Evolutionary conservation across 2,888 invertebrate species (phyloP).

Genomic region (Dasysyrphus tricinctus): DNA sequence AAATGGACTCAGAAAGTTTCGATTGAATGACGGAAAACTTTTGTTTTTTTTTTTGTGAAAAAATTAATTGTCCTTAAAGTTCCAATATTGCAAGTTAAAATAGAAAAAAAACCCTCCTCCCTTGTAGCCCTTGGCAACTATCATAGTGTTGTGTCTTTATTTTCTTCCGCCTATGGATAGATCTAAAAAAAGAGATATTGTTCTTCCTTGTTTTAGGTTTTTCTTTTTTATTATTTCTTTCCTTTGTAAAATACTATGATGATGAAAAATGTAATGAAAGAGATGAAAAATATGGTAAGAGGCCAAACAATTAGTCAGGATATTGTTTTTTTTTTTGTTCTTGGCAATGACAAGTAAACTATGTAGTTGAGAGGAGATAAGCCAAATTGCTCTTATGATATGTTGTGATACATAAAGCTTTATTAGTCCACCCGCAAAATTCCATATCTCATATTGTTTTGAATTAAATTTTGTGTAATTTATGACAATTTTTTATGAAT

Average conservation of each 20-base stretch:
- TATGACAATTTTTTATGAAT: slow-evolving; percentile 22
- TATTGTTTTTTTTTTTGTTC: slow-evolving; percentile 36
- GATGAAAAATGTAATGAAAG: slow-evolving; percentile 27
- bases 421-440: slow-evolving; percentile 47
- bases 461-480: slow-evolving; percentile 7
- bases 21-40: no score
- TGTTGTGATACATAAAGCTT: not conserved
- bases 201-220: slow-evolving; percentile 17
- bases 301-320: slow-evolving; percentile 72
- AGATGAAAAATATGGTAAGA: slow-evolving; percentile 57
- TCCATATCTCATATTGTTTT: slow-evolving; percentile 31
- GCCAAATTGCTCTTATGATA: slow-evolving; percentile 50
- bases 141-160: not conserved
- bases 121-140: not conserved
- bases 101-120: not conserved
- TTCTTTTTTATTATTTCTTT: slow-evolving; percentile 4
- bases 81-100: not conserved
- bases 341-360: slow-evolving; percentile 59
- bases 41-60: not conserved
- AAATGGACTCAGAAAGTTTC: no score
- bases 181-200: slow-evolving; percentile 29
- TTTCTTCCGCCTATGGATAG: slow-evolving; percentile 11
- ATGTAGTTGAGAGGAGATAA: not conserved
- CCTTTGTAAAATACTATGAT: not conserved
- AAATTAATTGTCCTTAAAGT: not conserved